Evolutionary conservation across 2,888 invertebrate species (phyloP).

Genomic region (Nephrocerus scutellatus): DNA sequence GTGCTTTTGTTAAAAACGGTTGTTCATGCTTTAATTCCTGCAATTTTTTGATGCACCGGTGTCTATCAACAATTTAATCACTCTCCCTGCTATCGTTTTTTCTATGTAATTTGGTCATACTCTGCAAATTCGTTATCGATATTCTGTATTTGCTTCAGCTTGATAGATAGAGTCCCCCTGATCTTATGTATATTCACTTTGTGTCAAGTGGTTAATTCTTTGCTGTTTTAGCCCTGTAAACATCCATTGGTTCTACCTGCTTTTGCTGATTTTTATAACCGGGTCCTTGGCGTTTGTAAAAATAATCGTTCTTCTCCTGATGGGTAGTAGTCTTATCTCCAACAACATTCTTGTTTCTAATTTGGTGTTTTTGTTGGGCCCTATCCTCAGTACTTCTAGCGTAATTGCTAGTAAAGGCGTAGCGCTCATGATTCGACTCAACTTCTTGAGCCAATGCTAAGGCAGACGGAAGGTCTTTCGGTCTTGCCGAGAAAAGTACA

Average conservation of each 20-base stretch:
- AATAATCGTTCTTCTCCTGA: neutral
- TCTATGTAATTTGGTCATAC: no score
- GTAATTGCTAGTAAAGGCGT: slow-evolving; percentile 3
- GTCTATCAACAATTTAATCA: slow-evolving; percentile 13
- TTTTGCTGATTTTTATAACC: neutral
- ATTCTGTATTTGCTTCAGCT: no score
- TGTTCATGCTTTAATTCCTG: slow-evolving; percentile 8
- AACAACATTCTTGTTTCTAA: neutral
- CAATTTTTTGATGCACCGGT: slow-evolving; percentile 21
- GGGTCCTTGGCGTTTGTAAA: neutral
- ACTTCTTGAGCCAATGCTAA: slow-evolving; percentile 6
- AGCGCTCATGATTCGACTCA: slow-evolving; percentile 5
- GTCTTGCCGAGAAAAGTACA: neutral
- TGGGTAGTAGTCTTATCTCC: neutral
- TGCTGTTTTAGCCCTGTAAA: no score
- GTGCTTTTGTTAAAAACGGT: slow-evolving; percentile 9
- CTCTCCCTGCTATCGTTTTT: slow-evolving; percentile 13
- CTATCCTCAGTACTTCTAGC: slow-evolving; percentile 1
- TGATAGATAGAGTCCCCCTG: no score
- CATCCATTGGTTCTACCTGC: neutral
- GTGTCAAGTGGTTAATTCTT: no score
- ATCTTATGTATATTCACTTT: no score
- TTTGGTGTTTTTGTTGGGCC: neutral
- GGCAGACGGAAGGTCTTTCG: neutral
- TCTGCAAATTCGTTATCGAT: no score